Evolutionary conservation across 2,888 invertebrate genomes (phyloP), one percentile per base, ranked within the genome.

Genomic region (Baccha elongata): DNA sequence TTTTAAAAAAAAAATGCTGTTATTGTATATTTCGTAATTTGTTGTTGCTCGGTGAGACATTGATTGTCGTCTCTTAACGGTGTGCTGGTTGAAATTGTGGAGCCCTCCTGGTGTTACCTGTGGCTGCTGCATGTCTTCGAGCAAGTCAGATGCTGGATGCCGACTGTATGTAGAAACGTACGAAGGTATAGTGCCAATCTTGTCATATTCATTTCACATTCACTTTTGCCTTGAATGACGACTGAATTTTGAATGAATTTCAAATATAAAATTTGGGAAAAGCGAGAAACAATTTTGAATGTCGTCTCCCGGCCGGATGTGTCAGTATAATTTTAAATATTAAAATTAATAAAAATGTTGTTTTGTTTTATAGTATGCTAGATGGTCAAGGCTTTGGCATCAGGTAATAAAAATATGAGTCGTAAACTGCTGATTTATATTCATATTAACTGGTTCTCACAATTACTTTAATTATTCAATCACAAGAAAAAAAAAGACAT

Each of bases 111-210:
- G 60, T 65, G 75, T 65, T 60, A 10, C 3, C 10, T 13, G 37
- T 21, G 35, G 40, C 55, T 23, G n/a, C 58, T 46, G 58, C 65
- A 62, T 73, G 48, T 26, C 52, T 53, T 67, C 26, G 50, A 15
- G 42, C 32, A 65, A 58, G 71, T 71, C 78, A 71, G 71, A 65
- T 62, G 74, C 69, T 50, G 50, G n/a, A 13, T 29, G 26, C 8
- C 26, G n/a, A 21, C 11, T 21, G 2, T 6, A 6, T 1, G 10
- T 55, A 50, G 62, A 74, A 83, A 44, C 55, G 17, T 65, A 73
- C 83, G 73, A 68, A 78, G 72, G 67, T 68, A n/a, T n/a, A 73
- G 78, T 83, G 78, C 83, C 83, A 83, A 83, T 83, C 72, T 78
- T 72, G 76, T 83, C 78, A 73, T 60, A 50, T 73, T 73, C 62